These are phyloP conservation scores for Ctenopoma kingsleyae DNA, from an alignment of 2,797 vertebrate species.

Conservation along the genomic window DNA sequence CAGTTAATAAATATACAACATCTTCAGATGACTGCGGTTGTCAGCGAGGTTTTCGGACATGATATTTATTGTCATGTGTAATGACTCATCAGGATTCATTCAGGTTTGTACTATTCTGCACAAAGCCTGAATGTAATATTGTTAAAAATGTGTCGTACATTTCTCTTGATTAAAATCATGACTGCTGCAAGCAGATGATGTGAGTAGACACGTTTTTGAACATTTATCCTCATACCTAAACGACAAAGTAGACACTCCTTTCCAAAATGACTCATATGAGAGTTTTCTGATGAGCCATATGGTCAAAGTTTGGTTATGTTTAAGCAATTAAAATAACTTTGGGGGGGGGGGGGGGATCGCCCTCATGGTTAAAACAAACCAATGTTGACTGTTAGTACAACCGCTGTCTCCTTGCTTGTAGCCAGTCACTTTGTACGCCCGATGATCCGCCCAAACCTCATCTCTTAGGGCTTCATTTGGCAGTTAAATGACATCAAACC, in stretches of 20 bases:
- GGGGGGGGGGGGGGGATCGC: too few relatives aligned
- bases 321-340: slow-evolving; percentile 26
- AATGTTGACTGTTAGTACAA: slow-evolving; percentile 30
- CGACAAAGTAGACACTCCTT: neutral
- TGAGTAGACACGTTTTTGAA: slow-evolving; percentile 16
- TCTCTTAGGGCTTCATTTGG: slow-evolving; percentile 15
- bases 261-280: slow-evolving; percentile 21
- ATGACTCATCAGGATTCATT: slow-evolving; percentile 55
- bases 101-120: slow-evolving; percentile 15
- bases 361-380: slow-evolving; percentile 42
- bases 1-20: slow-evolving; percentile 54
- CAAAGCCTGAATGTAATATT: slow-evolving; percentile 37
- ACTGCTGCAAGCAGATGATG: neutral
- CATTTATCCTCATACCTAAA: neutral
- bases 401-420: slow-evolving; percentile 28
- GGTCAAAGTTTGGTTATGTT: slow-evolving; percentile 23
- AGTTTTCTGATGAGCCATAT: slow-evolving; percentile 23
- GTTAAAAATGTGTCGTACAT: slow-evolving; percentile 18
- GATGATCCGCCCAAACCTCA: slow-evolving; percentile 5
- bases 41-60: slow-evolving; percentile 55
- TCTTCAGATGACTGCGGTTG: slow-evolving; percentile 56
- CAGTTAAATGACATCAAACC: slow-evolving; percentile 25
- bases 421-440: slow-evolving; percentile 24
- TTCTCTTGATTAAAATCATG: slow-evolving; percentile 47
- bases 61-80: slow-evolving; percentile 63